Evolutionary conservation across 2,888 invertebrate genomes (phyloP).

Genomic region (Anagyrus pseudococci): DNA sequence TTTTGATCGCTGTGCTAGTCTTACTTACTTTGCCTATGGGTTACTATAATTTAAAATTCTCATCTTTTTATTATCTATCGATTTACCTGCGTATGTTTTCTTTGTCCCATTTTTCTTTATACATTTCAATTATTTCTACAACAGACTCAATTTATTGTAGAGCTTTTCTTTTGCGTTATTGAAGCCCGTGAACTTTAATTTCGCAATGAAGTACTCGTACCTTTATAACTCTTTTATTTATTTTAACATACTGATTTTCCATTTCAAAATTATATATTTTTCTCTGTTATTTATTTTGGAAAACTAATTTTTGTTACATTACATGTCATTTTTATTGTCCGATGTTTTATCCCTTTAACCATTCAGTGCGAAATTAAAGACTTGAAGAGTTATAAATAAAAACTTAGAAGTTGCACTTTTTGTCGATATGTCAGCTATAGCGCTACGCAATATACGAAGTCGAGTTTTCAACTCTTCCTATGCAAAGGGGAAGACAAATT

Average conservation of each 20-base stretch:
- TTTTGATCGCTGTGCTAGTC: conserved; percentile 39
- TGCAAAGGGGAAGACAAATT: conserved; percentile 32
- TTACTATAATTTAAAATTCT: conserved; percentile 35
- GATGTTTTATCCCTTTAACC: conserved; percentile 9
- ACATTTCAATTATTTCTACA: conserved; percentile 42
- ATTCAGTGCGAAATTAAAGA: conserved; percentile 31
- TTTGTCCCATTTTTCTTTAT: conserved; percentile 18
- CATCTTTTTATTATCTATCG: conserved; percentile 30
- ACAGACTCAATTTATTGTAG: conserved; percentile 21
- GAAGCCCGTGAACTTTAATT: conserved; percentile 30
- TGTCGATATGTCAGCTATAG: conserved; percentile 35
- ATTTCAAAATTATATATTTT: conserved; percentile 24
- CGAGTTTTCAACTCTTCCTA: conserved; percentile 28
- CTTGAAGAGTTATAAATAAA: conserved; percentile 17
- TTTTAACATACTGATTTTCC: conserved; percentile 17
- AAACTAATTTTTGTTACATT: conserved; percentile 27
- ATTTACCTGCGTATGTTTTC: conserved; percentile 25
- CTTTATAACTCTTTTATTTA: conserved; percentile 17
- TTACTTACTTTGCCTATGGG: conserved; percentile 31
- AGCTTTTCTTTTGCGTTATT: conserved; percentile 24
- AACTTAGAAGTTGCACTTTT: conserved; percentile 27
- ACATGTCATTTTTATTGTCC: conserved; percentile 29
- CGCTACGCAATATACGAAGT: conserved; percentile 14
- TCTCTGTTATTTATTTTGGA: conserved; percentile 17
- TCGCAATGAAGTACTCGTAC: conserved; percentile 27